Base-by-base conservation (phyloP, 2,797 vertebrate species). In the Craterocephalus amniculus region DNA sequence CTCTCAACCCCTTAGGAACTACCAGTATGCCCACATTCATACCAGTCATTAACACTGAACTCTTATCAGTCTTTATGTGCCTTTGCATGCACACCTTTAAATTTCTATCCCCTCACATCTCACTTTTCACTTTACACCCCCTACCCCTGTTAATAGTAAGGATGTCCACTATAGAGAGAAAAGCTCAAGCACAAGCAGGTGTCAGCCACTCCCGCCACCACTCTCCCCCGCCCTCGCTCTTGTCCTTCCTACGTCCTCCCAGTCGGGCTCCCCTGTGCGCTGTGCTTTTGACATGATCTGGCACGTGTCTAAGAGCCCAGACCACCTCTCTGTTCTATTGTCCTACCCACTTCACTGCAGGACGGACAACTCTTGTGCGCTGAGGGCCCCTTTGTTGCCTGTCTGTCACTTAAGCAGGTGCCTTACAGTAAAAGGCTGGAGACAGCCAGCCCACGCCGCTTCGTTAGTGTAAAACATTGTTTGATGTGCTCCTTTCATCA, bases 321-420 rank as follows among this genome's bases (percentile, higher is more conserved):
- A 81, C 90, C 92, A 88, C 88, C 91, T 91, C 87, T 74, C 77
- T 43, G 76, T 77, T 85, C 90, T 63, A 91, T 94, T 93, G 94
- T 93, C 76, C 83, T 76, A 74, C 61, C 85, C 83, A 88, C 87
- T 93, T 78, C 62, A 88, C 85, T 58, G 74, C 60, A 20, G 70
- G 81, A 45, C 67, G 84, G 89, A 90, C 69, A 79, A 88, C 89
- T 85, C 90, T 88, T 80, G 84, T 69, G 76, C 79, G 81, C 75
- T 12, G 26, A 63, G 74, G 73, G 72, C 76, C 70, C 87, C 78
- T 94, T 94, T 94, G 92, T 94, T 83, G 79, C 76, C 63, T 55
- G 82, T 84, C 88, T 79, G 91, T 92, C 93, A 93, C 90, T 93
- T 88, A 83, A 88, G 93, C 94, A 95, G 95, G 95, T 95, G 94